phyloP scores from a whole-genome alignment of 2,888 invertebrate genomes.

The Dryococelus australis region DNA sequence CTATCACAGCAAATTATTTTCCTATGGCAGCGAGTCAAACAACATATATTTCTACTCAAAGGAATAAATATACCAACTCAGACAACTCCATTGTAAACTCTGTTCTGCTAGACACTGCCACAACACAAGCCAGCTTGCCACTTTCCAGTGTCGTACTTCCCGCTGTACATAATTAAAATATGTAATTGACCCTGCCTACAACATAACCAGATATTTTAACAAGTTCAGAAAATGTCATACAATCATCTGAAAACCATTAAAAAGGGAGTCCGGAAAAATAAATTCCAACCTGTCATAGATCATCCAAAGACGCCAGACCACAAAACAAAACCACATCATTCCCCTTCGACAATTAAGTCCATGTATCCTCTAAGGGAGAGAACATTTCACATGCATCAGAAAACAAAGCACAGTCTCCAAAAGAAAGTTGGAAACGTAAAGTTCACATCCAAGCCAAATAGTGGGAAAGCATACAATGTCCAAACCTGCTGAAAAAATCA shows the following conservation, averaged over 20 bases:
- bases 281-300: too few species aligned
- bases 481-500: too few species aligned
- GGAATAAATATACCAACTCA: neutral
- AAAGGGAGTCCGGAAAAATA: too few species aligned
- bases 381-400: neutral
- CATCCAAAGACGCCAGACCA: neutral
- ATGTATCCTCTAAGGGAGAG: neutral
- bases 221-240: too few species aligned
- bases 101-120: neutral
- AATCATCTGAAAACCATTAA: too few species aligned
- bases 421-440: neutral
- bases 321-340: neutral
- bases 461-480: neutral
- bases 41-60: neutral
- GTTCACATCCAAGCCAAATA: neutral
- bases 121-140: neutral
- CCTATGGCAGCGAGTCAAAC: neutral
- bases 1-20: neutral
- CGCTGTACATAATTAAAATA: neutral
- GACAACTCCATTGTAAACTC: neutral
- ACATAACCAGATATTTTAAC: too few species aligned
- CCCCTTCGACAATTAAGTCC: neutral
- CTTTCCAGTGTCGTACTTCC: neutral
- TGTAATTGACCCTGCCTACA: too few species aligned
- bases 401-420: neutral